Conservation (phyloP, 1,140 invertebrate genomes). For the Druon quercuslanigerum region DNA sequence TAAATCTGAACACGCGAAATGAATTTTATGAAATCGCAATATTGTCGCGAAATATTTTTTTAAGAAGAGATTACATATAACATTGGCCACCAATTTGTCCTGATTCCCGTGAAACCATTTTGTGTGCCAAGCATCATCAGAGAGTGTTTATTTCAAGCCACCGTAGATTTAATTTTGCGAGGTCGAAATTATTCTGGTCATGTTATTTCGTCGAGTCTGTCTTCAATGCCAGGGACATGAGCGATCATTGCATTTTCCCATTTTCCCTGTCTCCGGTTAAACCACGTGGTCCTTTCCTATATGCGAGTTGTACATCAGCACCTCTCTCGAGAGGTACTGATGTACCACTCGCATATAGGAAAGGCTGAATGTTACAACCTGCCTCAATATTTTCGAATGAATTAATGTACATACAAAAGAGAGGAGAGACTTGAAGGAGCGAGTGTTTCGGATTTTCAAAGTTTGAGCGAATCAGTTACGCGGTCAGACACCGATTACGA, state of each 20-base stretch:
- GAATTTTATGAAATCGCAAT: no score
- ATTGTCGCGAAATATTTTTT: background rate
- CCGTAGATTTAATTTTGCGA: conserved; percentile 61
- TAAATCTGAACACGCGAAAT: no score
- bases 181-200: conserved; percentile 60
- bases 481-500: conserved; percentile 47
- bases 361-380: background rate
- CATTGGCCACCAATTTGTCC: conserved; percentile 37
- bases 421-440: background rate
- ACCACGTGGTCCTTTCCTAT: background rate
- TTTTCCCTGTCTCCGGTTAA: conserved; percentile 33
- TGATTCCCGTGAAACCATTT: conserved; percentile 38
- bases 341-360: no score
- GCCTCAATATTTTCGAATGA: no score
- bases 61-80: background rate
- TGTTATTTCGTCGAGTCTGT: conserved; percentile 47
- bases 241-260: conserved; percentile 40
- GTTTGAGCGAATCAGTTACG: conserved; percentile 19
- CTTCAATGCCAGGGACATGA: conserved; percentile 52
- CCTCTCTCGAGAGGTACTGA: background rate
- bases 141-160: conserved; percentile 62
- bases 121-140: conserved; percentile 47
- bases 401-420: background rate
- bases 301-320: no score
- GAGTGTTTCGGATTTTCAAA: background rate